Base-by-base conservation (phyloP, 1,140 invertebrate genomes). In the Calephelis virginiensis region DNA sequence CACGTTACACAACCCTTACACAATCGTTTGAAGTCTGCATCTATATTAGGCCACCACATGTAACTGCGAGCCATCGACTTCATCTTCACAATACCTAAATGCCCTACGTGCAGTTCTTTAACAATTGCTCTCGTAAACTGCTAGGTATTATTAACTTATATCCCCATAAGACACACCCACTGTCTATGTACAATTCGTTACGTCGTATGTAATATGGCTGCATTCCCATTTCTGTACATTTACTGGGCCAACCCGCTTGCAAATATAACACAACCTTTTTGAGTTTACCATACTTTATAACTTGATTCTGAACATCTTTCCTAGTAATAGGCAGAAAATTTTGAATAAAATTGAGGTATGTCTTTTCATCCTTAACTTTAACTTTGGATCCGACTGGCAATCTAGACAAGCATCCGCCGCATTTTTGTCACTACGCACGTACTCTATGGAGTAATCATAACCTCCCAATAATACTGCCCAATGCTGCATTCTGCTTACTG, bases 141-240 rank as follows among this genome's bases (percentile, higher is more conserved):
- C 46, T 28, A 10, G 75, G 72, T 46, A 74, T 66, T 5, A 72
- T 61, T 37, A 74, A 28, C 37, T 72, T 62, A 49, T 75, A 73
- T 8, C 76, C 73, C 76, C 73, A 78, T 38, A 77, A 61, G 8
- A 77, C 43, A 17, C 68, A 72, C n/a, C 66, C 75, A 8, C n/a
- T 9, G 9, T 77, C 76, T 13, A 73, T 43, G 68, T 77, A 75
- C 12, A 77, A 13, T 62, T 77, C 73, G 43, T 77, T 49, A 45
- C 67, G 49, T 45, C 69, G 48, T 1, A 49, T 38, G 40, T 48
- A 77, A 66, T 61, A 77, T 1, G 65, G 64, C 56, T 68, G 53
- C 6, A 73, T 10, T 8, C 49, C 13, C 17, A 60, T 28, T 12
- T 68, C 61, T 0, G 17, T 11, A 43, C 61, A 47, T 4, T 17